Evolutionary conservation across 1,140 invertebrate genomes (phyloP).

Genomic region (Drosophila quadrilineata): DNA sequence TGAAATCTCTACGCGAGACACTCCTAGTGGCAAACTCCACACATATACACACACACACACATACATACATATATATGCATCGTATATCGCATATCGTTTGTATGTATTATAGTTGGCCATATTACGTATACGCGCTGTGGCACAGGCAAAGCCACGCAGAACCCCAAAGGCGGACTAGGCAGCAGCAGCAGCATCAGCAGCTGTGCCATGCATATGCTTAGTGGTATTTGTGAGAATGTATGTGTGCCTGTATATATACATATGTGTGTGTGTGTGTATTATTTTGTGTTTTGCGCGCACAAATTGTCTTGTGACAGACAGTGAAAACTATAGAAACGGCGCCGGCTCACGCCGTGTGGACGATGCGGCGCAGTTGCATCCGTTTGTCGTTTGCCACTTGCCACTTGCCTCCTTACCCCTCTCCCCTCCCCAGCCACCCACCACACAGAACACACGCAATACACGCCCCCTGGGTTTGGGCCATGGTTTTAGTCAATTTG

Average conservation of each 20-base stretch:
- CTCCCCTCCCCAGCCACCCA: too few species aligned
- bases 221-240: slow-evolving; percentile 31
- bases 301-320: slow-evolving; percentile 80
- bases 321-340: slow-evolving; percentile 72
- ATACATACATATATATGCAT: slow-evolving; percentile 13
- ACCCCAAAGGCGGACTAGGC: slow-evolving; percentile 55
- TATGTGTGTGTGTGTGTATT: slow-evolving; percentile 55
- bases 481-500: slow-evolving; percentile 76
- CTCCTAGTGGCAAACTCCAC: too few species aligned
- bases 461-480: slow-evolving; percentile 13
- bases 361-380: slow-evolving; percentile 25
- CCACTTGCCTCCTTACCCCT: not conserved
- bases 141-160: slow-evolving; percentile 43
- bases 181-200: slow-evolving; percentile 69
- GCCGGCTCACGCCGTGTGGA: slow-evolving; percentile 31
- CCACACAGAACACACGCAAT: too few species aligned
- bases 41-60: not conserved
- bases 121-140: slow-evolving; percentile 68
- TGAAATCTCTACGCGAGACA: slow-evolving; percentile 68
- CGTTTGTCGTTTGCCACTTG: too few species aligned
- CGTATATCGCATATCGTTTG: too few species aligned
- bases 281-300: slow-evolving; percentile 78
- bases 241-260: slow-evolving; percentile 4
- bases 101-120: slow-evolving; percentile 47
- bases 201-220: slow-evolving; percentile 72